phyloP scores from a whole-genome alignment of 2,113 vertebrate genomes.

The Aptenodytes forsteri region DNA sequence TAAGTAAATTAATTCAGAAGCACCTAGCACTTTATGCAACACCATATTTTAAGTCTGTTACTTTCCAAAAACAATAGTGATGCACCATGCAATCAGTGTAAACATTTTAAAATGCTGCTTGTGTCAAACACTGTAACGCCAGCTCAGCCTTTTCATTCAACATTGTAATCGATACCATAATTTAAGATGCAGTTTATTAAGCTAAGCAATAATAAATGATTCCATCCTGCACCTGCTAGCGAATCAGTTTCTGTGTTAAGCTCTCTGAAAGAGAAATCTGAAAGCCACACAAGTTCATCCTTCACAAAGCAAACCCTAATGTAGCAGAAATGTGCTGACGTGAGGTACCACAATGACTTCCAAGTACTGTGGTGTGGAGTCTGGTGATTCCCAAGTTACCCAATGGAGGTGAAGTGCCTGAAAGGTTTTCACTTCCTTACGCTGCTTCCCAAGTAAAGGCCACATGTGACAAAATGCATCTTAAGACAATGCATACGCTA shows the following conservation, averaged over 20 bases:
- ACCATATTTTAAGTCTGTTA: background rate
- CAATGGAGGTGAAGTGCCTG: background rate
- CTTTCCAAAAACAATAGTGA: constrained; percentile 27
- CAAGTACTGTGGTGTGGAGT: background rate
- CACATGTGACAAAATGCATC: background rate
- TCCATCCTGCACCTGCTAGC: background rate
- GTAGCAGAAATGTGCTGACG: background rate
- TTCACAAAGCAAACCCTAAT: background rate
- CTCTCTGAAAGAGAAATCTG: background rate
- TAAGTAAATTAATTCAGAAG: constrained; percentile 6
- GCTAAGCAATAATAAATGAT: constrained; percentile 25
- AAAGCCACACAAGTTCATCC: background rate
- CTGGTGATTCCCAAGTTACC: background rate
- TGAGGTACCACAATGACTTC: background rate
- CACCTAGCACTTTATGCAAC: background rate
- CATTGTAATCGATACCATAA: constrained; percentile 5
- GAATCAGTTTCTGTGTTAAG: background rate
- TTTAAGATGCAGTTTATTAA: constrained; percentile 44
- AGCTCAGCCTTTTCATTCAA: constrained; percentile 51
- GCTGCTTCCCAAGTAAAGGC: background rate
- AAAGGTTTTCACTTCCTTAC: background rate
- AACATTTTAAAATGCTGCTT: constrained; percentile 2
- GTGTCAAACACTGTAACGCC: background rate
- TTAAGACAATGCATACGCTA: background rate
- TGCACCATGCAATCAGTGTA: background rate